These are phyloP conservation scores for Synergus laeviventris DNA, from an alignment of 2,888 invertebrate species.

Conservation along the genomic window DNA sequence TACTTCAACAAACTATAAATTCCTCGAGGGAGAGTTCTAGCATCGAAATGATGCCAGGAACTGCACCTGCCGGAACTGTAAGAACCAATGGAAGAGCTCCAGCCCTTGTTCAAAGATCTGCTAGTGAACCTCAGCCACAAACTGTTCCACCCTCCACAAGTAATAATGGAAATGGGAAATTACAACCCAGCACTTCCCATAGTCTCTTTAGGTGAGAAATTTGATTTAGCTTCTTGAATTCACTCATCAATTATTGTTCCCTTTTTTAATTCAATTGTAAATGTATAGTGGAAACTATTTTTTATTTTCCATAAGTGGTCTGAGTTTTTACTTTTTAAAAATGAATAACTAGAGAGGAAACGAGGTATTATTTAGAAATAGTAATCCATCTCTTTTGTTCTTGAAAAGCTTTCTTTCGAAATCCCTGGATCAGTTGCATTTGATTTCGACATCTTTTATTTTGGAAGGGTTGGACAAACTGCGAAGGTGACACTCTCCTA, in stretches of 20 bases:
- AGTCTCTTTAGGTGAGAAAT: slow-evolving; percentile 69
- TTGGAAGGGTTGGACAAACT: slow-evolving; percentile 75
- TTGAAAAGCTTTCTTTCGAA: slow-evolving; percentile 74
- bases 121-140: slow-evolving; percentile 81
- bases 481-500: slow-evolving; percentile 68
- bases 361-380: slow-evolving; percentile 20
- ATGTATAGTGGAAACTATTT: neutral
- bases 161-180: slow-evolving; percentile 70
- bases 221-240: slow-evolving; percentile 4
- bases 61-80: slow-evolving; percentile 80
- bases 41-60: slow-evolving; percentile 79
- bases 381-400: slow-evolving; percentile 60
- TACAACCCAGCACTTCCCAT: slow-evolving; percentile 72
- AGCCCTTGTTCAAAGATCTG: slow-evolving; percentile 80
- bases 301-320: neutral
- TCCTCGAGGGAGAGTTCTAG: slow-evolving; percentile 71
- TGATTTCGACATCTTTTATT: slow-evolving; percentile 75
- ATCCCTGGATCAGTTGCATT: slow-evolving; percentile 75
- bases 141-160: slow-evolving; percentile 77
- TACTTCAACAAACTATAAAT: slow-evolving; percentile 79
- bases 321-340: slow-evolving; percentile 35
- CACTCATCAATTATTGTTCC: slow-evolving; percentile 34
- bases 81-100: slow-evolving; percentile 65
- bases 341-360: slow-evolving; percentile 29
- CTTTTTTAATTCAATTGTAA: slow-evolving; percentile 25